A percentile compares a stretch with the other conserved stretches of the same genome.
Conservation (phyloP, 2,113 vertebrate species). For the Rhea pennata region DNA sequence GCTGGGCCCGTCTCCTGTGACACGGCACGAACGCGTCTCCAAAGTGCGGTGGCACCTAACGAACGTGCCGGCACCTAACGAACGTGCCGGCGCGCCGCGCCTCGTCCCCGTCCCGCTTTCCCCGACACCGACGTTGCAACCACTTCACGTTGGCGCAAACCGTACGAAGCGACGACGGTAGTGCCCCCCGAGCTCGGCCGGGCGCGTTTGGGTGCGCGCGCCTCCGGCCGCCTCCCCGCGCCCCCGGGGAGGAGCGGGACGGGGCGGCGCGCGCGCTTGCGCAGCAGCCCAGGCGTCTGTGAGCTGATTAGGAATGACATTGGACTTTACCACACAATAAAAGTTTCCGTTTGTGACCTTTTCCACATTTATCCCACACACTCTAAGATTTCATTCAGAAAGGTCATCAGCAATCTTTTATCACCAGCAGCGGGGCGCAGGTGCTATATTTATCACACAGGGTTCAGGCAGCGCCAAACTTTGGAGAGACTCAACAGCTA, state of each 20-base stretch:
- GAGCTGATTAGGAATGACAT: constrained; percentile 79
- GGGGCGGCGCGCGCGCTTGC: neutral
- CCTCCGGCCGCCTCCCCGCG: neutral
- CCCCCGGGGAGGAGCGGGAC: neutral
- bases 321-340: constrained; percentile 39
- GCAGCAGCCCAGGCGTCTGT: neutral
- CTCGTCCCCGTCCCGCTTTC: neutral
- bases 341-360: constrained; percentile 78
- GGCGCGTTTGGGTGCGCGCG: too few relatives aligned
- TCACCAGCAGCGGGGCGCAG: neutral
- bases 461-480: neutral
- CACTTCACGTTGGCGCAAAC: neutral
- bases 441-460: neutral
- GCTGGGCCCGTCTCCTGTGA: neutral
- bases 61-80: neutral
- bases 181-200: rapidly evolving
- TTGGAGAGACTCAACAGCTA: neutral
- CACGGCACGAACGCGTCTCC: neutral
- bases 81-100: neutral
- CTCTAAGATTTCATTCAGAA: constrained; percentile 84
- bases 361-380: constrained; percentile 79
- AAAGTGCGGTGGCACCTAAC: neutral
- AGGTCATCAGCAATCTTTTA: constrained; percentile 79
- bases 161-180: neutral
- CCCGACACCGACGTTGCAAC: neutral